Evolutionary conservation across 2,113 vertebrate species (phyloP).

Genomic region (Stigmatopora nigra): DNA sequence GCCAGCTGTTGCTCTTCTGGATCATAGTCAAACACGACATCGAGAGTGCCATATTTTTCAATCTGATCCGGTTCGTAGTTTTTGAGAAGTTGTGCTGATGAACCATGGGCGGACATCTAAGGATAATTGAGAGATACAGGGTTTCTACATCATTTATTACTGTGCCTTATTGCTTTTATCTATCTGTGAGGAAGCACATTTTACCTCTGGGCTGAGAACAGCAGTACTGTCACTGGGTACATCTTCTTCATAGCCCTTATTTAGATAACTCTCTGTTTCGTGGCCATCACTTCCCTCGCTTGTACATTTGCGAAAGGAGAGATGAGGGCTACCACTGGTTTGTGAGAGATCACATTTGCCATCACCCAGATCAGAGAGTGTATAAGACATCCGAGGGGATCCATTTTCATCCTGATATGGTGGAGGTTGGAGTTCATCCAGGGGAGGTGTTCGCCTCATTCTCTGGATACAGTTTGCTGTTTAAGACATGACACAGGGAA

Average conservation of each 20-base stretch:
- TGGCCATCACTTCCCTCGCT: conserved; percentile 84
- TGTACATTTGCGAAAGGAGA: conserved; percentile 83
- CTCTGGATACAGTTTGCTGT: conserved; percentile 94
- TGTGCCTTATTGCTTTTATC: not conserved
- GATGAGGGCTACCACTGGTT: conserved; percentile 85
- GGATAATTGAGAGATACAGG: conserved; percentile 46
- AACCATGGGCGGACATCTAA: conserved; percentile 88
- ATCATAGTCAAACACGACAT: conserved; percentile 91
- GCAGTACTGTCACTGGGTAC: conserved; percentile 95
- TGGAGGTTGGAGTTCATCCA: conserved; percentile 93
- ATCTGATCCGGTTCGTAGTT: conserved; percentile 86
- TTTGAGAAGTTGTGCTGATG: conserved; percentile 85
- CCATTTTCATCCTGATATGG: conserved; percentile 95
- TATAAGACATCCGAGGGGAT: conserved; percentile 91
- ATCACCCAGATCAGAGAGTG: conserved; percentile 85
- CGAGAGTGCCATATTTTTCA: conserved; percentile 89
- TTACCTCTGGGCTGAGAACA: conserved; percentile 92
- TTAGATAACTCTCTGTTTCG: conserved; percentile 83
- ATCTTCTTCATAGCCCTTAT: conserved; percentile 93
- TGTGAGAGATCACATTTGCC: conserved; percentile 86
- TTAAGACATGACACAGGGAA: not conserved
- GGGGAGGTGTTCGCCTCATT: conserved; percentile 89
- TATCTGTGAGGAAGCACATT: not conserved
- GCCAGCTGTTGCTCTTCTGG: conserved; percentile 88
- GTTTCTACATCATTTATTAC: not conserved